Evolutionary conservation across 64 coral and sea anemone species (phyloP).

Genomic region (Porites australiensis): DNA sequence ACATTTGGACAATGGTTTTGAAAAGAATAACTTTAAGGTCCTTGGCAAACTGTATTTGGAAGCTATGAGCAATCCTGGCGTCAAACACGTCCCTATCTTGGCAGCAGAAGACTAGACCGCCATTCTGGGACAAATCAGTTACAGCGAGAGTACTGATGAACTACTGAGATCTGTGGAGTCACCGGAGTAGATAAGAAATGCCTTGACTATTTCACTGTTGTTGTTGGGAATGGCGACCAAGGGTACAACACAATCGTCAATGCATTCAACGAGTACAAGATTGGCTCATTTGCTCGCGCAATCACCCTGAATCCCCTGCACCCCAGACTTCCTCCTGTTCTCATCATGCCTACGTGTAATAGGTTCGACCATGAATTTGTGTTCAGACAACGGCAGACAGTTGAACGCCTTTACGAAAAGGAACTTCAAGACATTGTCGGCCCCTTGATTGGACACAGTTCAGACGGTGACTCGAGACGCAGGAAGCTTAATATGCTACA

Average conservation of each 20-base stretch:
- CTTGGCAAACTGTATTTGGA: neutral
- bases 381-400: neutral
- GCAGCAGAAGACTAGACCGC: constrained; percentile 33
- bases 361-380: constrained; percentile 11
- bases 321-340: neutral
- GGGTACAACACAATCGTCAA: neutral
- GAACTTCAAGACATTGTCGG: neutral
- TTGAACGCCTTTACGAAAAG: neutral
- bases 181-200: neutral
- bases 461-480: neutral
- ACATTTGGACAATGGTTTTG: neutral
- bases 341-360: constrained; percentile 19
- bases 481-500: neutral
- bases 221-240: constrained; percentile 37
- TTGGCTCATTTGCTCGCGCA: neutral
- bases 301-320: constrained; percentile 2
- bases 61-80: neutral
- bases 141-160: neutral
- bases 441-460: constrained; percentile 2
- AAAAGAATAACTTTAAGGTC: neutral
- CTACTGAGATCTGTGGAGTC: constrained; percentile 48
- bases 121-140: neutral
- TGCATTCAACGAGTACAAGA: constrained; percentile 13
- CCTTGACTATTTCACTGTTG: constrained; percentile 2
- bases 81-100: neutral